Percentiles rank a stretch among this genome's conserved stretches.
phyloP scores from a whole-genome alignment of 2,113 vertebrate genomes.

The Ptyas mucosa region DNA sequence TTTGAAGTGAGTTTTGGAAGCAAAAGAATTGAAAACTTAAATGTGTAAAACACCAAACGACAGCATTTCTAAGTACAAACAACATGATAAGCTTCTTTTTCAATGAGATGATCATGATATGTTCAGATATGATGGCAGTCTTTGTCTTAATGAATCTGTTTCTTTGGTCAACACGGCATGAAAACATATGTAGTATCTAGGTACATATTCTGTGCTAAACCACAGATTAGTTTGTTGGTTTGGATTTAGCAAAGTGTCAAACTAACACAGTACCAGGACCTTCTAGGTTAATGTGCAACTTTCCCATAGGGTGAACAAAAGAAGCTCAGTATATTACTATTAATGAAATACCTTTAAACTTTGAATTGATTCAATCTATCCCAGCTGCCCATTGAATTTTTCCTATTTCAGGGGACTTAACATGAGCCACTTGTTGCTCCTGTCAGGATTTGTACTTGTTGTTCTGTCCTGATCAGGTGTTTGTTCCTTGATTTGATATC shows the following conservation, averaged over 20 bases:
- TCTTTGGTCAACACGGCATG: background rate
- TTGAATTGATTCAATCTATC: background rate
- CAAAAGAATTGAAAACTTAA: background rate
- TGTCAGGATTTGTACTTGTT: background rate
- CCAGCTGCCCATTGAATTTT: background rate
- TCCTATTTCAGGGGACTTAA: background rate
- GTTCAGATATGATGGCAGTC: background rate
- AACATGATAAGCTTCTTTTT: background rate
- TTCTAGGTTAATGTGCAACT: background rate
- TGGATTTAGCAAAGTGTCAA: background rate
- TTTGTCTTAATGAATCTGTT: background rate
- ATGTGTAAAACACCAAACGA: background rate
- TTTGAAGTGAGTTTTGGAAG: background rate
- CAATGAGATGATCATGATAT: background rate
- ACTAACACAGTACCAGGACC: background rate
- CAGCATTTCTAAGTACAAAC: background rate
- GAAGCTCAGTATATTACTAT: background rate
- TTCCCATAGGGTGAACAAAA: background rate
- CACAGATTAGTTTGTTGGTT: background rate
- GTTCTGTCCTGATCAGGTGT: fast-evolving
- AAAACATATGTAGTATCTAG: background rate
- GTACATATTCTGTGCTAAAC: background rate
- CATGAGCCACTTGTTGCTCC: background rate
- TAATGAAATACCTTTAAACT: background rate
- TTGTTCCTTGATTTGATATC: background rate